Evolutionary conservation across 30 jellyfish, hydroid and myxozoan genomes (phyloP), one percentile per base, ranked within the genome.

Genomic region (Pelagia noctiluca): DNA sequence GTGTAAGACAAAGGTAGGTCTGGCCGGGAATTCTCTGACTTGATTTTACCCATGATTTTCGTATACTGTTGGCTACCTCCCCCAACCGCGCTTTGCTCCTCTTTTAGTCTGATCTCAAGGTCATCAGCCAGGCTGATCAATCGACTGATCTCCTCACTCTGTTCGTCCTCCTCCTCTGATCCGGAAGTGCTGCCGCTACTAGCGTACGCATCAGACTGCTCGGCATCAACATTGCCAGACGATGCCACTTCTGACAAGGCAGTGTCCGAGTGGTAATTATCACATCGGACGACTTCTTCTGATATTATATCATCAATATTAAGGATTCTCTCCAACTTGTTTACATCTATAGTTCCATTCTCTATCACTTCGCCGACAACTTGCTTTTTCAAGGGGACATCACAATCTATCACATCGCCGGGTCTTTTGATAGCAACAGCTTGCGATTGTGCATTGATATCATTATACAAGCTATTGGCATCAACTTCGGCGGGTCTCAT

Each of bases 221-320:
- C 0, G 8, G 31, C 25, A 13, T 52, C 83, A 22, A 19, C 80
- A 28, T 70, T 31, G 19, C 23, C 83, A 28, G 50, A 24, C 23
- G 42, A 65, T 35, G 31, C 35, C 5, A 18, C 82, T 5, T 70
- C 83, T 19, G 79, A 66, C 24, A 32, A 10, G 25, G 31, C 28
- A 0, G 79, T 16, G 34, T 66, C 79, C 30, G 54, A 5, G 29
- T 21, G 19, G 28, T 19, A 63, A 23, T 67, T 34, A 54, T 67
- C 32, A 23, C 19, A 24, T 5, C 63, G 46, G 54, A 70, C 10
- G 11, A 35, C 83, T 29, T 31, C 83, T 22, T 70, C 83, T n/a
- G 83, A 38, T 35, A 70, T 22, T n/a, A 70, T 35, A 12, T 70
- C 67, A 23, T 70, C 83, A 23, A 70, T 35, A 67, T 70, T 70